Conservation (phyloP, 1,140 invertebrate genomes). For the Drosophila punjabiensis region DNA sequence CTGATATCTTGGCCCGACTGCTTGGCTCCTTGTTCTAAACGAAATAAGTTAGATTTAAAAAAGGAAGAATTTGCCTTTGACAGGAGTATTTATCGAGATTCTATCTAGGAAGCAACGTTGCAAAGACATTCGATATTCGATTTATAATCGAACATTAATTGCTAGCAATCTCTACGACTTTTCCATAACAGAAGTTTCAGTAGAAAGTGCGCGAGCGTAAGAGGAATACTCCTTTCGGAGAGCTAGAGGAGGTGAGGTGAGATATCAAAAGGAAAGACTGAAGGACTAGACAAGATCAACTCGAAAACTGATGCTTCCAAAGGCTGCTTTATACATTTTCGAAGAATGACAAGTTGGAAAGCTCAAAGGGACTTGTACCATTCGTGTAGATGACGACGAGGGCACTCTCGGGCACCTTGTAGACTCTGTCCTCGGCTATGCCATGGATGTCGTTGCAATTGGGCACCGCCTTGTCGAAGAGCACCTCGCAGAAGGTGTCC, state of each 20-base stretch:
- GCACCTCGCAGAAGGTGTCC: constrained; percentile 74
- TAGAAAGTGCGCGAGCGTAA: too few relatives aligned
- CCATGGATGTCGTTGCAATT: constrained; percentile 75
- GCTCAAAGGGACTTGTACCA: constrained; percentile 2
- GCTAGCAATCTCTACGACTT: too few relatives aligned
- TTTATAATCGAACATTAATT: too few relatives aligned
- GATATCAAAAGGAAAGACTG: not conserved
- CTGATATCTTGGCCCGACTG: not conserved
- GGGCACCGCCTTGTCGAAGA: constrained; percentile 70
- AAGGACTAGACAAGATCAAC: not conserved
- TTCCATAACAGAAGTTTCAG: too few relatives aligned
- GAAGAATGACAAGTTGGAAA: not conserved
- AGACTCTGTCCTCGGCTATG: constrained; percentile 73
- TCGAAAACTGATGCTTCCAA: too few relatives aligned
- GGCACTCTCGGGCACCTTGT: constrained; percentile 70
- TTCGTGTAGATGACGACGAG: constrained; percentile 52
- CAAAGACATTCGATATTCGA: not conserved
- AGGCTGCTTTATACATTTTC: not conserved
- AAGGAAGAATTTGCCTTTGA: not conserved
- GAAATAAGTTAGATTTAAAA: not conserved
- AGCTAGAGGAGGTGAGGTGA: not conserved
- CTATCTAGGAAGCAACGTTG: not conserved
- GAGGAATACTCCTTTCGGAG: not conserved
- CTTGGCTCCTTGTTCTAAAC: constrained; percentile 11
- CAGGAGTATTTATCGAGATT: not conserved